phyloP scores from a whole-genome alignment of 2,888 invertebrate genomes.

The Belgica antarctica region DNA sequence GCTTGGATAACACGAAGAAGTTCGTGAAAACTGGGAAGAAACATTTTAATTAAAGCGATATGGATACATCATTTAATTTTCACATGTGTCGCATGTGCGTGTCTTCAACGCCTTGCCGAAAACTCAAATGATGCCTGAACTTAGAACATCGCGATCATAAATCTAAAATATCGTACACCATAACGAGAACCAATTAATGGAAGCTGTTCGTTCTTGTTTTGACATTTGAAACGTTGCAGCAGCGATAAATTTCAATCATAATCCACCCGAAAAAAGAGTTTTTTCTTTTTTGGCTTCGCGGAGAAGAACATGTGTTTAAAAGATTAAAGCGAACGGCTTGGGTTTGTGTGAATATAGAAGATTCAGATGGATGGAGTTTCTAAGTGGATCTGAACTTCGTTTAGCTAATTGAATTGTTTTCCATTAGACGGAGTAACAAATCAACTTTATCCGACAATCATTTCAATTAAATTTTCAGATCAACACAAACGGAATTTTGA shows the following conservation, averaged over 20 bases:
- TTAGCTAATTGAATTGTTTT: no score
- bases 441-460: no score
- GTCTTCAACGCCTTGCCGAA: conserved; percentile 1
- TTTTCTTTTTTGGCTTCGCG: neutral
- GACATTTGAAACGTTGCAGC: neutral
- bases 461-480: no score
- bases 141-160: neutral
- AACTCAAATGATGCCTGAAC: conserved; percentile 5
- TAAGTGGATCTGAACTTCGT: no score
- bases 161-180: neutral
- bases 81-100: conserved; percentile 15
- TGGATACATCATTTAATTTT: no score
- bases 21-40: neutral
- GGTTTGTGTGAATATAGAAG: neutral
- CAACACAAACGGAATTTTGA: conserved; percentile 84
- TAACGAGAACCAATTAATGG: conserved; percentile 5
- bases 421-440: no score
- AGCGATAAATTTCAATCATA: neutral
- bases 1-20: conserved; percentile 1
- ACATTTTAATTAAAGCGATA: neutral
- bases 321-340: neutral
- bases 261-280: conserved; percentile 4
- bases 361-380: neutral
- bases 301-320: conserved; percentile 17
- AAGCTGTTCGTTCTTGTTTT: conserved; percentile 11